Conservation (phyloP, 2,113 vertebrate species). For the Semnornis frantzii region DNA sequence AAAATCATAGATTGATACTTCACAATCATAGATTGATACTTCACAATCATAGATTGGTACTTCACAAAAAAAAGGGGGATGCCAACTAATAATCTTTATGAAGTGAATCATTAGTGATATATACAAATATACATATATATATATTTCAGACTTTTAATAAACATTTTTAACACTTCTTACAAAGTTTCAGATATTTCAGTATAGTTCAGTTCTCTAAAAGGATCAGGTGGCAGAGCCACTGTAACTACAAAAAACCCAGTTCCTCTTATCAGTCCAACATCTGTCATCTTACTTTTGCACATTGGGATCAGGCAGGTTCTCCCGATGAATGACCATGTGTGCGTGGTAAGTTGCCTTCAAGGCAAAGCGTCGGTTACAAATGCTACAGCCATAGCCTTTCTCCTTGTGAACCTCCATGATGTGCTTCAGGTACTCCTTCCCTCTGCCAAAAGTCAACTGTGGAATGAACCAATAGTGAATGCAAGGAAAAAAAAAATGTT, state of each 20-base stretch:
- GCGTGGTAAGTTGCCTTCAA: conserved; percentile 98
- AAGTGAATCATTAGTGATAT: background rate
- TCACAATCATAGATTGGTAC: background rate
- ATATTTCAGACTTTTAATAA: background rate
- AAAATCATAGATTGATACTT: background rate
- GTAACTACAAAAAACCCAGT: background rate
- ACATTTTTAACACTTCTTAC: background rate
- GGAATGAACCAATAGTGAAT: conserved; percentile 41
- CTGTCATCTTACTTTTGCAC: conserved; percentile 89
- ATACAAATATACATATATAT: rapidly evolving
- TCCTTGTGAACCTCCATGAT: conserved; percentile 98
- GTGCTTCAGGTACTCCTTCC: conserved; percentile 94
- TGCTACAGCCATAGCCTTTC: conserved; percentile 92
- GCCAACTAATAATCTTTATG: background rate
- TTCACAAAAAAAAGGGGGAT: background rate
- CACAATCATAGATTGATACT: no score
- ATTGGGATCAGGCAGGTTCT: conserved; percentile 94
- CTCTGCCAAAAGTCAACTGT: conserved; percentile 92
- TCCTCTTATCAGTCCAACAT: background rate
- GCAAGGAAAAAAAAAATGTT: background rate
- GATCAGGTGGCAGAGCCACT: background rate
- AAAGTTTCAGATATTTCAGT: background rate
- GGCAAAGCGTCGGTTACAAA: conserved; percentile 94
- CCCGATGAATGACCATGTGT: conserved; percentile 97
- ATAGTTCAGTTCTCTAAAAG: background rate